Percentiles rank a stretch among this genome's conserved stretches.
These are phyloP conservation scores for Rhorus exstirpatorius DNA, from an alignment of 2,888 invertebrate species.

Conservation along the genomic window DNA sequence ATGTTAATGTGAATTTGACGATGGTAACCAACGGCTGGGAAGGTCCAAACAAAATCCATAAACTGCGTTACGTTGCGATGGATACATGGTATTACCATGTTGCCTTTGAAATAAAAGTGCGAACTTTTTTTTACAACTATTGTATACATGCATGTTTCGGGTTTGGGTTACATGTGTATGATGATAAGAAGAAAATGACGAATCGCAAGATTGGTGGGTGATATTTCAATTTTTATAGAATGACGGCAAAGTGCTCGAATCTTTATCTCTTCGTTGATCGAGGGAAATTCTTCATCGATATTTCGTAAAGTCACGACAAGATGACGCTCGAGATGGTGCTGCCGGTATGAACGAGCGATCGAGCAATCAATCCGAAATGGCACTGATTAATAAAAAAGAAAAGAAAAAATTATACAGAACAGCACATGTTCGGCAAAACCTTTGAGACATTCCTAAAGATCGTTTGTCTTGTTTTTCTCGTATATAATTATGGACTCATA, in stretches of 20 bases:
- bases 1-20: neutral
- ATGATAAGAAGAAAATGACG: slow-evolving; percentile 38
- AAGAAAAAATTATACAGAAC: neutral
- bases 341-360: slow-evolving; percentile 5
- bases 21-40: slow-evolving; percentile 20
- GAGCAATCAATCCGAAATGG: neutral
- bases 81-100: slow-evolving; percentile 30
- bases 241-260: slow-evolving; percentile 38
- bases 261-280: slow-evolving; percentile 34
- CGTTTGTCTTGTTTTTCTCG: too few species aligned
- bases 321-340: slow-evolving; percentile 7
- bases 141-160: too few species aligned
- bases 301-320: slow-evolving; percentile 1
- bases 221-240: slow-evolving; percentile 4
- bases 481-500: too few species aligned
- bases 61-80: slow-evolving; percentile 53
- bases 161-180: too few species aligned
- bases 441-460: too few species aligned
- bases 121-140: too few species aligned
- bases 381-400: neutral
- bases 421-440: too few species aligned
- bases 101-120: slow-evolving; percentile 11
- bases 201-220: slow-evolving; percentile 12
- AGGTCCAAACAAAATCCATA: slow-evolving; percentile 6
- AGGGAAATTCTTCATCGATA: slow-evolving; percentile 10